Evolutionary conservation across 2,113 vertebrate genomes (phyloP).

Genomic region (Limnothrissa miodon): DNA sequence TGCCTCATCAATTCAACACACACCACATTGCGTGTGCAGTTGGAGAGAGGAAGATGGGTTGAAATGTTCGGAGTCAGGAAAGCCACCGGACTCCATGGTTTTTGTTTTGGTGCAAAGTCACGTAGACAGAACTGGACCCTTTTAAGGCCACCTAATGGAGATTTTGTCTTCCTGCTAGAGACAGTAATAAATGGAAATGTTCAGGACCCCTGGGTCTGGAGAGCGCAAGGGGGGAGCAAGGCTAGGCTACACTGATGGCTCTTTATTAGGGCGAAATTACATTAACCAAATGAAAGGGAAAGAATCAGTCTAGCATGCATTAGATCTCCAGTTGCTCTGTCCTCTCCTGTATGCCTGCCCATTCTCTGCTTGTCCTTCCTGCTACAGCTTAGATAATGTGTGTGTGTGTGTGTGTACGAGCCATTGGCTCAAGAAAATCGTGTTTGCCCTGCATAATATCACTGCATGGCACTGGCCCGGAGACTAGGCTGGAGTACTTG

Average conservation of each 20-base stretch:
- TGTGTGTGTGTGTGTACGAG: background rate
- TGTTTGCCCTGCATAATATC: background rate
- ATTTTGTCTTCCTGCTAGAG: slow-evolving; percentile 24
- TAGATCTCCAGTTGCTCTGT: slow-evolving; percentile 33
- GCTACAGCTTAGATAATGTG: slow-evolving; percentile 25
- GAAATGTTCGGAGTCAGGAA: background rate
- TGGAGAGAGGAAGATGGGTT: background rate
- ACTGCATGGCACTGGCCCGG: background rate
- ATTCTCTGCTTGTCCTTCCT: slow-evolving; percentile 43
- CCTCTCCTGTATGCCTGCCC: background rate
- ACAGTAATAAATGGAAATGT: slow-evolving; percentile 34
- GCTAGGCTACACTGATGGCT: slow-evolving; percentile 26
- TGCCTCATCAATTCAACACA: background rate
- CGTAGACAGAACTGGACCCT: background rate
- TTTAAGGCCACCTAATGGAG: background rate
- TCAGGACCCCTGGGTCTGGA: background rate
- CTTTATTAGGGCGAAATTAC: slow-evolving; percentile 61
- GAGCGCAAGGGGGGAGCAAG: background rate
- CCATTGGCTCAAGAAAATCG: background rate
- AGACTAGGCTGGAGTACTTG: background rate
- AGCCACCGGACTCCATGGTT: background rate
- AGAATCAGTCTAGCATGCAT: slow-evolving; percentile 41
- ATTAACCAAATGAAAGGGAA: slow-evolving; percentile 55
- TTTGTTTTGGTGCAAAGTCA: background rate
- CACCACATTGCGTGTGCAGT: background rate